A percentile compares a stretch with the other conserved stretches of the same genome.
Conservation (phyloP, 2,113 vertebrate species). For the Ameiurus melas region DNA sequence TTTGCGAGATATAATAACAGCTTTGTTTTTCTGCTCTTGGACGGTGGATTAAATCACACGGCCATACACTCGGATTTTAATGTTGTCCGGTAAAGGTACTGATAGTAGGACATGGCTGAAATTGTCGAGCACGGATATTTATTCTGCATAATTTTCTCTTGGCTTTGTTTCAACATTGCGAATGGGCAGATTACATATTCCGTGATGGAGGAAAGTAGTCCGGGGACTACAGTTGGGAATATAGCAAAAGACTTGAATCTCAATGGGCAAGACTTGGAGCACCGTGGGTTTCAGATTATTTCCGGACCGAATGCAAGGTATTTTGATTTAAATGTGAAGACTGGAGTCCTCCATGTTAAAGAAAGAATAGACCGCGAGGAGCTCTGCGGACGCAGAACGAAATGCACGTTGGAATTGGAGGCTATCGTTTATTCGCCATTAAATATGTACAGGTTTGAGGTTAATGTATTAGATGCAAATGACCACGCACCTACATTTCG, state of each 20-base stretch:
- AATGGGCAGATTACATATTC: slow-evolving; percentile 61
- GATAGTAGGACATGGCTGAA: not conserved
- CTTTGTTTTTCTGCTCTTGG: not conserved
- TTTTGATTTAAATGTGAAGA: slow-evolving; percentile 71
- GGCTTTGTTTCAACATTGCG: slow-evolving; percentile 24
- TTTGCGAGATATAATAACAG: slow-evolving; percentile 11
- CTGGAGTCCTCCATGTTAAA: slow-evolving; percentile 70
- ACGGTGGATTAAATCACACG: not conserved
- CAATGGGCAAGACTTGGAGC: slow-evolving; percentile 58
- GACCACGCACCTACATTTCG: slow-evolving; percentile 74
- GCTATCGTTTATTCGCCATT: slow-evolving; percentile 72
- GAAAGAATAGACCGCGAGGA: slow-evolving; percentile 75
- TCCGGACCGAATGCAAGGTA: slow-evolving; percentile 67
- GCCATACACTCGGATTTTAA: not conserved
- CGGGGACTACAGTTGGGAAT: slow-evolving; percentile 66
- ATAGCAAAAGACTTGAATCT: slow-evolving; percentile 68
- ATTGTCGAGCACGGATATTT: not conserved
- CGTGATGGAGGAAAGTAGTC: slow-evolving; percentile 65
- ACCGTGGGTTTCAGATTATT: slow-evolving; percentile 67
- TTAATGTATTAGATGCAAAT: slow-evolving; percentile 73
- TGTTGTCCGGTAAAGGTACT: not conserved
- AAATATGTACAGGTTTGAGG: slow-evolving; percentile 66
- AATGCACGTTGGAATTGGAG: slow-evolving; percentile 71
- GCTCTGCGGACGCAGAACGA: slow-evolving; percentile 62
- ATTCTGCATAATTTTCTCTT: slow-evolving; percentile 22